Conservation (phyloP, 2,797 vertebrate genomes). For the Galagoides demidoff region DNA sequence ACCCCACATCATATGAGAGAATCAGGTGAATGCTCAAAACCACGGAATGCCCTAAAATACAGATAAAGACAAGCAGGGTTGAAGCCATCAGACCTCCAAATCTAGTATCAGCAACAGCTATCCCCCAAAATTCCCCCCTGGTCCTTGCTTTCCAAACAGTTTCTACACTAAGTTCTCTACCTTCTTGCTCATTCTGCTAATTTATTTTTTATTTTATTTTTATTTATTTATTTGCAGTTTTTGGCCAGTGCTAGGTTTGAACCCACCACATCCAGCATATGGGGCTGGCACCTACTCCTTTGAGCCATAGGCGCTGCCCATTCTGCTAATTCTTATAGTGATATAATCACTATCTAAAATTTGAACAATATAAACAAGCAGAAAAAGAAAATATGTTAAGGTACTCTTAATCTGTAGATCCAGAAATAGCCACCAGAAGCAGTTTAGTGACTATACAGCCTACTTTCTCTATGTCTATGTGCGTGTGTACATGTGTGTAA, state of each 20-base stretch:
- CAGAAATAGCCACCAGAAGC: neutral
- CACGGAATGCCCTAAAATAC: neutral
- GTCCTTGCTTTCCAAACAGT: neutral
- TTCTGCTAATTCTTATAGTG: neutral
- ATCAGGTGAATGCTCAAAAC: neutral
- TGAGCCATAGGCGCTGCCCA: neutral
- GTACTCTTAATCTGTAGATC: neutral
- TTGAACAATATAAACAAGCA: neutral
- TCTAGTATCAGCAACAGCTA: neutral
- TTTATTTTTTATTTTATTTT: neutral
- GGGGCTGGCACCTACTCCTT: no score
- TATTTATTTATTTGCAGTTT: no score
- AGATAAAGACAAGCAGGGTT: neutral
- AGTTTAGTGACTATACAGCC: neutral
- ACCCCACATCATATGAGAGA: neutral
- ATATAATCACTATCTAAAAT: neutral
- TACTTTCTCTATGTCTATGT: neutral
- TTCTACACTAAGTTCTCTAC: neutral
- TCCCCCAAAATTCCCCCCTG: neutral
- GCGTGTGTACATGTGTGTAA: neutral
- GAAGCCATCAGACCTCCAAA: neutral
- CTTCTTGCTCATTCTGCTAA: neutral
- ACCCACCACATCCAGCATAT: no score
- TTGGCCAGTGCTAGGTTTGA: no score
- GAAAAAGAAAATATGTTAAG: conserved; percentile 2